These are phyloP conservation scores for Bos javanicus DNA, from an alignment of 2,113 vertebrate genomes.

Conservation along the genomic window DNA sequence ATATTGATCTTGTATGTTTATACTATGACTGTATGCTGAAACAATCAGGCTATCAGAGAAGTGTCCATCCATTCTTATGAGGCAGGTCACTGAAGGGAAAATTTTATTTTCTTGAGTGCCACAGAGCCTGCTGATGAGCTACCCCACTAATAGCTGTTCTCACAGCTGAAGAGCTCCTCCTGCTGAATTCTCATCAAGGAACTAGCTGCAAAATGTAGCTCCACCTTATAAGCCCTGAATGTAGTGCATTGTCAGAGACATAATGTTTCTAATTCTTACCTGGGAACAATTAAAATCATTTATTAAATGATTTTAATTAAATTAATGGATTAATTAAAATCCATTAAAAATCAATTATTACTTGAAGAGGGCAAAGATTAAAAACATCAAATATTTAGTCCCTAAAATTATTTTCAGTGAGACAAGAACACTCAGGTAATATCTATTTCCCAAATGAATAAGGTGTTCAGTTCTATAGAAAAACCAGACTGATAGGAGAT, in stretches of 20 bases:
- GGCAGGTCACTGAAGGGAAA: not conserved
- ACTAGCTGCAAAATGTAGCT: not conserved
- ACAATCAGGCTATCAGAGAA: not conserved
- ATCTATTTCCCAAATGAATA: not conserved
- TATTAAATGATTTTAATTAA: too few species aligned
- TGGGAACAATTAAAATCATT: not conserved
- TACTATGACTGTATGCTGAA: not conserved
- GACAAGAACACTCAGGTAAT: not conserved
- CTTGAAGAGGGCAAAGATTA: not conserved
- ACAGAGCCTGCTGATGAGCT: not conserved
- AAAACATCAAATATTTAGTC: not conserved
- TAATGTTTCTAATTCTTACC: not conserved
- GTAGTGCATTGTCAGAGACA: not conserved
- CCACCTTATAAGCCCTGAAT: not conserved
- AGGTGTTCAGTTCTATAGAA: not conserved
- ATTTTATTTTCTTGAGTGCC: not conserved
- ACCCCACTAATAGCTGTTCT: not conserved
- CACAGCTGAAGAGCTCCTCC: constrained; percentile 70
- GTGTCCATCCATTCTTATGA: not conserved
- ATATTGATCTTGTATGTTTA: not conserved
- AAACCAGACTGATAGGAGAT: not conserved
- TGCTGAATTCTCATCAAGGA: constrained; percentile 41
- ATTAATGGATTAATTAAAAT: too few species aligned
- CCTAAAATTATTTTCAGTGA: constrained; percentile 5
- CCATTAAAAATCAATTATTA: constrained; percentile 2